Conservation (phyloP, 1,140 invertebrate species). For the Aradophagus sp. region DNA sequence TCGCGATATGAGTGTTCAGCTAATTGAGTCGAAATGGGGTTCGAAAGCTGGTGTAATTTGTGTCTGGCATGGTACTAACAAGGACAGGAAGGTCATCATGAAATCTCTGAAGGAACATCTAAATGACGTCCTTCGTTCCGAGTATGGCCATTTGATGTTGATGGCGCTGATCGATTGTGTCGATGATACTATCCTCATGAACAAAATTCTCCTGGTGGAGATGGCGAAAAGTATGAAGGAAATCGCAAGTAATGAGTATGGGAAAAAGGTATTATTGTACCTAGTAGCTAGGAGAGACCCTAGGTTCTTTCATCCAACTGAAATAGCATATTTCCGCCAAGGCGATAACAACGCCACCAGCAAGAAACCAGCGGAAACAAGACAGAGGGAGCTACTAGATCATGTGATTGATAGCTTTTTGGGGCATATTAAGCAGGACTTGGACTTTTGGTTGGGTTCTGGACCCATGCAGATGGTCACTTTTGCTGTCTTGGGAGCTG, state of each 20-base stretch:
- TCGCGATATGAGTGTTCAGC: constrained; percentile 81
- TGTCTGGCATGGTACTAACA: constrained; percentile 90
- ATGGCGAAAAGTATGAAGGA: constrained; percentile 83
- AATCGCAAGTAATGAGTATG: constrained; percentile 83
- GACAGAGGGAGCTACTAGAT: constrained; percentile 84
- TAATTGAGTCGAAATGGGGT: constrained; percentile 90
- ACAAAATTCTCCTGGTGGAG: constrained; percentile 87
- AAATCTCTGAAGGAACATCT: constrained; percentile 92
- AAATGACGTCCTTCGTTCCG: constrained; percentile 85
- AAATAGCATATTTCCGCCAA: constrained; percentile 81
- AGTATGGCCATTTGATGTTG: constrained; percentile 89
- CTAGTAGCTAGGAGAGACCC: constrained; percentile 86
- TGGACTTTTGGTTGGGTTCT: constrained; percentile 81
- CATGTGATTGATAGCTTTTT: constrained; percentile 80
- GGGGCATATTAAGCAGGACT: constrained; percentile 78
- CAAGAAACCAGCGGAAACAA: constrained; percentile 84
- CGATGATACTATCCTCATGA: constrained; percentile 93
- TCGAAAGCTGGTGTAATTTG: constrained; percentile 85
- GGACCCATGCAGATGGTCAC: constrained; percentile 82
- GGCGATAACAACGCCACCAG: constrained; percentile 83
- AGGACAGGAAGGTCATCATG: constrained; percentile 82
- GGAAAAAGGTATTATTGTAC: constrained; percentile 86
- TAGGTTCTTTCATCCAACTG: constrained; percentile 83
- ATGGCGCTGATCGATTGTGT: constrained; percentile 91
- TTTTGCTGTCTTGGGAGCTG: constrained; percentile 81